Evolutionary conservation across 2,888 invertebrate genomes (phyloP), one percentile per base, ranked within the genome.

Genomic region (Dysmachus trigonus): DNA sequence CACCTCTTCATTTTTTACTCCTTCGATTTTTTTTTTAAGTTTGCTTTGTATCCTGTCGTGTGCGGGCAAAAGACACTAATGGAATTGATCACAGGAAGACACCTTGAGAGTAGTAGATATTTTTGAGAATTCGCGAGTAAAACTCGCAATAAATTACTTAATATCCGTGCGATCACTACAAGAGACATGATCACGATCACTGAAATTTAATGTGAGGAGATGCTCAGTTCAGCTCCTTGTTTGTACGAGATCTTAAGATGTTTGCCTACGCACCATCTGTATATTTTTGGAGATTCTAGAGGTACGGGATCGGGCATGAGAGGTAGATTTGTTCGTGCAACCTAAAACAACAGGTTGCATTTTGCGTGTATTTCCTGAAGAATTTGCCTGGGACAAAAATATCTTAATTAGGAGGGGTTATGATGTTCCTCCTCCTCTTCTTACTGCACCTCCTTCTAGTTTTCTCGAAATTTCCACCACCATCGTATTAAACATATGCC

Each of bases 381-480:
- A 81, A 81, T 81, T 51, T 76, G 15, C 53, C 35, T n/a, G 35
- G 18, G 81, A 81, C 81, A 81, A 81, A 81, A 81, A 81, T 81
- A 81, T 81, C 81, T 81, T 81, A 81, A 81, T 81, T 81, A 81
- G 53, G 81, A 47, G 15, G 73, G 33, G 73, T 73, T 79, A 51
- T 31, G 51, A 8, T 31, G 30, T n/a, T 30, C 51, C n/a, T 73
- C 31, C 73, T n/a, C 73, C 15, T 31, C 73, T n/a, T 35, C 33
- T 31, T 31, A 5, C 7, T 73, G 15, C 31, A 8, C n/a, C 33
- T 35, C n/a, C 31, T 33, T 73, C 33, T 3, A 31, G 7, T 31
- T 33, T 31, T 73, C 31, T 8, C n/a, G 73, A 73, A 33, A 35
- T 31, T 73, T 31, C n/a, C 7, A 31, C 18, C 18, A 6, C 4